Conservation (phyloP, 2,888 invertebrate species). For the Druceiella hillmani region DNA sequence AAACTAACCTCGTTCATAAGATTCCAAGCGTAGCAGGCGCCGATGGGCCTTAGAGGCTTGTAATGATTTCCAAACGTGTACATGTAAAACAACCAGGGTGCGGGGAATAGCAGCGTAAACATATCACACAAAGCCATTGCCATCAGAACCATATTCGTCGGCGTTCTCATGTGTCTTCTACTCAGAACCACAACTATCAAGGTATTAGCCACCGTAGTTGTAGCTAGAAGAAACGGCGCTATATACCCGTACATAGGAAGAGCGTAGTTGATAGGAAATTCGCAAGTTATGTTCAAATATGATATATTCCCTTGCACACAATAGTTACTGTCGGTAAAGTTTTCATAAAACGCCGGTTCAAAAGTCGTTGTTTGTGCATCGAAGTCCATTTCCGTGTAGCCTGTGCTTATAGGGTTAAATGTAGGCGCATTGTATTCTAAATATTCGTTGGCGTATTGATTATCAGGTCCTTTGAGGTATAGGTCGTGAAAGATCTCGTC, state of each 20-base stretch:
- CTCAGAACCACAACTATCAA: constrained; percentile 86
- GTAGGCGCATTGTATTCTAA: no score
- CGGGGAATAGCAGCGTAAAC: constrained; percentile 85
- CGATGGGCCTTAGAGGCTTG: constrained; percentile 69
- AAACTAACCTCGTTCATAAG: constrained; percentile 71
- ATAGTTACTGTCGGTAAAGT: no score
- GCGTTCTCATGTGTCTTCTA: constrained; percentile 85
- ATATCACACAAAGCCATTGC: constrained; percentile 96
- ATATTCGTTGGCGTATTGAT: no score
- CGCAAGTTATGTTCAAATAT: constrained; percentile 62
- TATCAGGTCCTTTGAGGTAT: no score
- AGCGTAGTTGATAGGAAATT: constrained; percentile 61
- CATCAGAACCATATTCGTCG: constrained; percentile 88
- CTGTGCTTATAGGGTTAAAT: no score
- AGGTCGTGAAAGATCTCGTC: no score
- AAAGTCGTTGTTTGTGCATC: no score
- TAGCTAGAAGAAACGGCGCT: constrained; percentile 77
- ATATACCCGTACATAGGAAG: constrained; percentile 70
- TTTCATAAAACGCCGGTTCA: no score
- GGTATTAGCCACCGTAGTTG: constrained; percentile 88
- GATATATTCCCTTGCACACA: no score
- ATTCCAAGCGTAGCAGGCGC: constrained; percentile 74
- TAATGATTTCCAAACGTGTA: constrained; percentile 85
- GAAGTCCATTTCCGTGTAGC: no score
- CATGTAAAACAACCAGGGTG: constrained; percentile 89